Evolutionary conservation across 2,888 invertebrate genomes (phyloP), one percentile per base, ranked within the genome.

Genomic region (Patella ulyssiponensis): DNA sequence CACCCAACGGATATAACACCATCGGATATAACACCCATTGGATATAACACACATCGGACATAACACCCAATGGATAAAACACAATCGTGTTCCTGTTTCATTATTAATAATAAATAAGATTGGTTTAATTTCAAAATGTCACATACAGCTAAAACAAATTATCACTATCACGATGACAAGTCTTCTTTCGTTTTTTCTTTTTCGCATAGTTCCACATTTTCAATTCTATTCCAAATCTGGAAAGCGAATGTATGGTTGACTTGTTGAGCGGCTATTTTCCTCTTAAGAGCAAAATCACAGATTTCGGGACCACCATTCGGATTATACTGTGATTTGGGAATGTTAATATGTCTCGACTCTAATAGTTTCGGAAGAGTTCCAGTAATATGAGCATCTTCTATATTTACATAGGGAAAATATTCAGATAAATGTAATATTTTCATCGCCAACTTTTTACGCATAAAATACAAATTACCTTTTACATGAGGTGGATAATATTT

Each of bases 321-420:
- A 56, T 73, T 27, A 27, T 73, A 73, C 56, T 73, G 73, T 3
- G 53, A 53, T 7, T n/a, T 53, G 4, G 73, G 73, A n/a, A 73
- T 73, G 56, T 73, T 56, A 20, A 56, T n/a, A 27, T 73, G 73
- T 56, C 73, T 53, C 1, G 56, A 53, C 27, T 73, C 80, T 52
- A 85, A 75, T 9, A 83, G 73, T 74, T 81, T 82, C 0, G 83
- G 81, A 3, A 88, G 78, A 64, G 83, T 82, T 2, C 88, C 88
- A 15, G 88, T 86, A 9, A 88, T 81, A 64, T 84, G 86, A 20
- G 82, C 88, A 54, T 88, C 88, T 73, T 87, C 88, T 69, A 87
- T 84, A 12, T 83, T 82, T 15, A 86, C 73, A 56, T 84, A 82
- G 4, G 86, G 86, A 75, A 85, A 73, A 72, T 83, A 83, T 72